Evolutionary conservation across 92 coral and sea anemone species (phyloP), one percentile per base, ranked within the genome.

Genomic region (Umimayanthus kanabou): DNA sequence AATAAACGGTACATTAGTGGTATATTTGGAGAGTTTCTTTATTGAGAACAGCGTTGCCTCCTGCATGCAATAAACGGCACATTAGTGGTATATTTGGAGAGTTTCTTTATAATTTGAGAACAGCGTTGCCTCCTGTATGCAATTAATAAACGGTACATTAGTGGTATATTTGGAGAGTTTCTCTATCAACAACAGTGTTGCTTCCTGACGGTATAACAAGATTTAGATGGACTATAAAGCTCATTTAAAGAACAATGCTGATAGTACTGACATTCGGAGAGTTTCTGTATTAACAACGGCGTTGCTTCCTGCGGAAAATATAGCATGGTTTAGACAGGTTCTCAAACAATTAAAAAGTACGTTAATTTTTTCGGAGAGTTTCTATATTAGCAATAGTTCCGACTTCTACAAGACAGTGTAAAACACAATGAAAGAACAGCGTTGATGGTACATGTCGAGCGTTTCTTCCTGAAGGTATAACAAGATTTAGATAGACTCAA

Each of bases 281-380:
- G 37, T 33, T 33, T 33, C 0, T 66, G 45, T 4, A 93, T 87
- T 14, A 85, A 55, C 7, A 89, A 4, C 1, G 93, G 73, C 40
- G 90, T 40, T 30, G 86, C 83, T 50, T 88, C 94, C 98, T 94
- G 89, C 30, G 37, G 37, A 33, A 37, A 33, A 49, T 70, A 25
- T 70, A 29, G 37, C 37, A 0, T 33, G 37, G 37, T 33, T 33
- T 33, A 33, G 37, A 33, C 2, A 33, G 37, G 37, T 33, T 33
- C 37, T 33, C 37, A 33, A 33, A 33, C 37, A 33, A 2, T 33
- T 33, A 33, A 2, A 33, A 33, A 33, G 37, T 33, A 33, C 37
- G 37, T 33, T 33, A 33, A 33, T 33, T 33, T 33, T 33, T 33
- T 33, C 2, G 37, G 37, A 33, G 37, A 33, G 37, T 33, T 33